Percentiles rank a stretch among this genome's conserved stretches.
phyloP scores from a whole-genome alignment of 2,113 vertebrate genomes.

The human region DNA sequence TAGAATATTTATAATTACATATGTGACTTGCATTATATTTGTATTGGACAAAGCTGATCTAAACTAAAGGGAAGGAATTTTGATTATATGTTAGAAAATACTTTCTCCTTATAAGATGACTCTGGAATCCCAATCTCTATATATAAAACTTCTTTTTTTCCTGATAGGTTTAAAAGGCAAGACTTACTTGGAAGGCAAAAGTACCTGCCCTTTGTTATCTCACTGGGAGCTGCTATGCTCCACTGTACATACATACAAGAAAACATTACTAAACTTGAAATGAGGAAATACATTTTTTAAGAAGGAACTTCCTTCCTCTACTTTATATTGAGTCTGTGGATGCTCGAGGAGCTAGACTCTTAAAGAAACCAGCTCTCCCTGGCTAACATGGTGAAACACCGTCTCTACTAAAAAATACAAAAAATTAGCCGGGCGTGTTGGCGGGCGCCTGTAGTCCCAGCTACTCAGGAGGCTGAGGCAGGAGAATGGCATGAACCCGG shows the following conservation, averaged over 20 bases:
- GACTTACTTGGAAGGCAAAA: background rate
- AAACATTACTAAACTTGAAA: background rate
- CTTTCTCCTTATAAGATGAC: background rate
- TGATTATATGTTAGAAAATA: background rate
- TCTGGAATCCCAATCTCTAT: background rate
- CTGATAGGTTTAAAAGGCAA: background rate
- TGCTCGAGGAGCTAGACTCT: background rate
- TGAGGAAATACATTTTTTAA: background rate
- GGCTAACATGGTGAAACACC: no score
- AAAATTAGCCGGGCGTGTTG: no score
- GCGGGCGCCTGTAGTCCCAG: no score
- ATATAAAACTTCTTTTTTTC: background rate
- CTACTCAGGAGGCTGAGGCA: no score
- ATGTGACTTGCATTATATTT: background rate
- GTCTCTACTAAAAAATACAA: no score
- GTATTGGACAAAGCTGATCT: background rate
- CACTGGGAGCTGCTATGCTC: background rate
- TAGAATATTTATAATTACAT: background rate
- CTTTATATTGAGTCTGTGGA: background rate
- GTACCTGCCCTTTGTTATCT: background rate
- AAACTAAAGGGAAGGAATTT: background rate
- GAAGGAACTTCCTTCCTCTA: background rate
- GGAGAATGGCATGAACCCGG: no score
- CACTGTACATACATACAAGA: background rate
- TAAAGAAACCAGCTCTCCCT: background rate